A percentile compares a stretch with the other conserved stretches of the same genome.
Evolutionary conservation across 2,113 vertebrate genomes (phyloP).

Genomic region (Mirza zaza): DNA sequence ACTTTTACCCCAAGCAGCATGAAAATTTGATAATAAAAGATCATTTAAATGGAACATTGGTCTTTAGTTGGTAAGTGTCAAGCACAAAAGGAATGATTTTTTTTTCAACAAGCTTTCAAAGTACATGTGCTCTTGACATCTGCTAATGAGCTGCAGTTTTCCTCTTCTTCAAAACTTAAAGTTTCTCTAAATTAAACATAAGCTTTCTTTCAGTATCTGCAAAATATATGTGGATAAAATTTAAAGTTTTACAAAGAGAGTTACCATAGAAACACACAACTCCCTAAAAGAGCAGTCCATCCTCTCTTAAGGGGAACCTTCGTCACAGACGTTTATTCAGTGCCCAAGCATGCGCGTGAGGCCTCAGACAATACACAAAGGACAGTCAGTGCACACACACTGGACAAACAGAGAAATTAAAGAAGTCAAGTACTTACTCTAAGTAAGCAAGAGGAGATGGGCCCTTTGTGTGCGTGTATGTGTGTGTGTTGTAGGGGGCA

Average conservation of each 20-base stretch:
- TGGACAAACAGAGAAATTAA: conserved; percentile 47
- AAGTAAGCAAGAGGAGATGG: not conserved
- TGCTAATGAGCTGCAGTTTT: conserved; percentile 45
- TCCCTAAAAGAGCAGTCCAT: conserved; percentile 57
- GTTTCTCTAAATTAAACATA: conserved; percentile 70
- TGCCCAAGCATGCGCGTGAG: not conserved
- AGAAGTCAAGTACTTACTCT: conserved; percentile 31
- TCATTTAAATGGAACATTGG: not conserved
- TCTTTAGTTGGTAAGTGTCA: conserved; percentile 47
- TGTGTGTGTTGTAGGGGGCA: not conserved
- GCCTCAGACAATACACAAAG: conserved; percentile 50
- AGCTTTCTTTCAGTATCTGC: conserved; percentile 60
- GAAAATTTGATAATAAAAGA: conserved; percentile 32
- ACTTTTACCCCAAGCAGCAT: conserved; percentile 24
- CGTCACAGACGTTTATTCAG: conserved; percentile 30
- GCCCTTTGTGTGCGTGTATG: conserved; percentile 30
- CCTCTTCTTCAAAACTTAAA: conserved; percentile 57
- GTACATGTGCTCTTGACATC: not conserved
- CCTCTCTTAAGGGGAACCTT: conserved; percentile 7
- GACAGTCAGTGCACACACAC: not conserved
- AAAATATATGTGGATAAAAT: conserved; percentile 66
- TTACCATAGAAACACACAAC: conserved; percentile 69
- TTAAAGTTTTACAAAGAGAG: conserved; percentile 65
- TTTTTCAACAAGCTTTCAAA: conserved; percentile 48
- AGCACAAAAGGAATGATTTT: conserved; percentile 37